These are phyloP conservation scores for Drosophila ustulata DNA, from an alignment of 2,888 invertebrate species.

Conservation along the genomic window DNA sequence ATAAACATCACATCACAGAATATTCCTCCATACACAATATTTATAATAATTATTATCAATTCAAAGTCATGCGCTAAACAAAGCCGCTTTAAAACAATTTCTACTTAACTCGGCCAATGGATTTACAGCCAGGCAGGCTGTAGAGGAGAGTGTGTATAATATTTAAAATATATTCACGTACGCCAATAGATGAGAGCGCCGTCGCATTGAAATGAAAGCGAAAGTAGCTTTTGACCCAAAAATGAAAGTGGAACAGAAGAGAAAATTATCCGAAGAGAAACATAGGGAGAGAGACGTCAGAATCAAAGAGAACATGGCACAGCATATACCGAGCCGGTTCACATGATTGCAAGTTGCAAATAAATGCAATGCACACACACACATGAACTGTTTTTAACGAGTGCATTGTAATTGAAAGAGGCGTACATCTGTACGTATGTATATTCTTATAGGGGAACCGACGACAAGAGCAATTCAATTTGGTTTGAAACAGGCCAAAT, in stretches of 20 bases:
- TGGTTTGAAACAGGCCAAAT: slow-evolving; percentile 32
- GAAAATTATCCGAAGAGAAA: slow-evolving; percentile 27
- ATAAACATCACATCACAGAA: background rate
- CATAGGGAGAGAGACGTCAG: background rate
- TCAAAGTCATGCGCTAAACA: slow-evolving; percentile 39
- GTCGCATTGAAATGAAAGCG: slow-evolving; percentile 65
- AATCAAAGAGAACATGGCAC: slow-evolving; percentile 18
- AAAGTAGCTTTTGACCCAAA: slow-evolving; percentile 67
- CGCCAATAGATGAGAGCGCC: slow-evolving; percentile 48
- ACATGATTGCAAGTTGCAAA: slow-evolving; percentile 16
- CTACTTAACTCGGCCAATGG: background rate
- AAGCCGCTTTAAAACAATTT: slow-evolving; percentile 23
- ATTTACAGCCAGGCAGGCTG: background rate
- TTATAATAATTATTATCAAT: slow-evolving; percentile 37
- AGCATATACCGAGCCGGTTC: slow-evolving; percentile 19
- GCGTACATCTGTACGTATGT: background rate
- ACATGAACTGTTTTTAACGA: background rate
- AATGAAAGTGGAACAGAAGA: slow-evolving; percentile 56
- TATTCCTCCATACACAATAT: slow-evolving; percentile 1
- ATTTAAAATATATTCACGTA: background rate
- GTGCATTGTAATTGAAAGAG: slow-evolving; percentile 10
- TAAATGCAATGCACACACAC: slow-evolving; percentile 10
- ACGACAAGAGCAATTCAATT: slow-evolving; percentile 25
- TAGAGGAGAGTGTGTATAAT: background rate
- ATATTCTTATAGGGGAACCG: background rate